These are phyloP conservation scores for Trachelus troglodyta DNA, from an alignment of 2,888 invertebrate genomes.

Conservation along the genomic window DNA sequence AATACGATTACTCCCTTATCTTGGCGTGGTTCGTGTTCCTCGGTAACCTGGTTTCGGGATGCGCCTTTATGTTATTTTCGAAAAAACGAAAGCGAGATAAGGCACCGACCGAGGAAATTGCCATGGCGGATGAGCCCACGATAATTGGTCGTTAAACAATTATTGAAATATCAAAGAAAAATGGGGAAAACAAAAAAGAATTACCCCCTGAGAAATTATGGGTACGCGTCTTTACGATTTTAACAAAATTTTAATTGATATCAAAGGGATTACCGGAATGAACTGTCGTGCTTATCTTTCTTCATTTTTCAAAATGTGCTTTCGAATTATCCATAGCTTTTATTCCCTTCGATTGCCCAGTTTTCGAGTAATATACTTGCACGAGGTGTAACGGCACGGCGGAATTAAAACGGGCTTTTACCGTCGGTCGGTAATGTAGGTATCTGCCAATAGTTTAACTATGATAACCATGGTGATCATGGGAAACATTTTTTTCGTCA, in stretches of 20 bases:
- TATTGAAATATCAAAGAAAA: background rate
- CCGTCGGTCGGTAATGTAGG: background rate
- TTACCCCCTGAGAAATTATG: background rate
- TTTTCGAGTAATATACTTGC: background rate
- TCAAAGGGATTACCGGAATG: background rate
- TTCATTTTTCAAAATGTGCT: background rate
- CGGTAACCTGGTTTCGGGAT: conserved; percentile 75
- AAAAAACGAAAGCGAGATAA: conserved; percentile 87
- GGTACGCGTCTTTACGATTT: background rate
- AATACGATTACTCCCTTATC: conserved; percentile 79
- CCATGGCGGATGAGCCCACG: conserved; percentile 87
- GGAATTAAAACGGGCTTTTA: background rate
- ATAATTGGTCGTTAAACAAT: conserved; percentile 70
- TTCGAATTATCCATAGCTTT: background rate
- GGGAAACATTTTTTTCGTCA: background rate
- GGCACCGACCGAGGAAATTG: conserved; percentile 84
- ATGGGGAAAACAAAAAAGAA: background rate
- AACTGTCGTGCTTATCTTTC: too few species aligned
- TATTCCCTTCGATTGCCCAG: background rate
- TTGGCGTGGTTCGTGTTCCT: conserved; percentile 84
- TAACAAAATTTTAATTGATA: background rate
- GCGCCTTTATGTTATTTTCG: conserved; percentile 83
- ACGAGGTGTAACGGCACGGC: background rate
- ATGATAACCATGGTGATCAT: background rate
- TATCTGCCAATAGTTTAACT: background rate